Evolutionary conservation across 1,140 invertebrate species (phyloP).

Genomic region (Drosophila ambigua): DNA sequence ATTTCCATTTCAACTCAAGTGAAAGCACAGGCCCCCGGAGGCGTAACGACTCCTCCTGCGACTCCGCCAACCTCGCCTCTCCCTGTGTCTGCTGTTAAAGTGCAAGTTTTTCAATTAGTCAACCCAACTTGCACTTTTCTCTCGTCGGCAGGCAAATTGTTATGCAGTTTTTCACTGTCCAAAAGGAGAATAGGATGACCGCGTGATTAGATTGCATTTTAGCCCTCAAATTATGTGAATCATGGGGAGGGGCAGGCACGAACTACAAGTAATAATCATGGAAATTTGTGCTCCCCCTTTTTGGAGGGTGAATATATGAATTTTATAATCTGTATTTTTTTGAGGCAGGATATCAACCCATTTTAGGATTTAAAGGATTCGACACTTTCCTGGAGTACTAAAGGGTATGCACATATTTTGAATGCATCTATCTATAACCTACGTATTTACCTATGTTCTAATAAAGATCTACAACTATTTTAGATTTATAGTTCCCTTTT

Average conservation of each 20-base stretch:
- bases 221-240: constrained; percentile 30
- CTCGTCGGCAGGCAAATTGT: constrained; percentile 28
- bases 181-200: constrained; percentile 3
- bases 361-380: too few species aligned
- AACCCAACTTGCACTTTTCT: constrained; percentile 49
- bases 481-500: too few species aligned
- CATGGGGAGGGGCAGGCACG: constrained; percentile 2
- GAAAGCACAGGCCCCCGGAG: constrained; percentile 16
- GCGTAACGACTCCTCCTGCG: constrained; percentile 1
- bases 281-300: too few species aligned
- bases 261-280: constrained; percentile 1
- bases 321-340: too few species aligned
- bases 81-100: constrained; percentile 1
- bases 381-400: too few species aligned
- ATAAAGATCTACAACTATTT: too few species aligned
- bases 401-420: too few species aligned
- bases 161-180: constrained; percentile 8
- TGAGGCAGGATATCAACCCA: too few species aligned
- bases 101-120: constrained; percentile 69
- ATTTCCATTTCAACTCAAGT: constrained; percentile 17
- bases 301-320: too few species aligned
- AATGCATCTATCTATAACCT: too few species aligned
- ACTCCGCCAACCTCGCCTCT: too few species aligned
- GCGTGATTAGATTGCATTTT: constrained; percentile 18
- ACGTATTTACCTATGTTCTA: too few species aligned